These are phyloP conservation scores for Antennarius maculatus DNA, from an alignment of 2,797 vertebrate species.

Conservation along the genomic window DNA sequence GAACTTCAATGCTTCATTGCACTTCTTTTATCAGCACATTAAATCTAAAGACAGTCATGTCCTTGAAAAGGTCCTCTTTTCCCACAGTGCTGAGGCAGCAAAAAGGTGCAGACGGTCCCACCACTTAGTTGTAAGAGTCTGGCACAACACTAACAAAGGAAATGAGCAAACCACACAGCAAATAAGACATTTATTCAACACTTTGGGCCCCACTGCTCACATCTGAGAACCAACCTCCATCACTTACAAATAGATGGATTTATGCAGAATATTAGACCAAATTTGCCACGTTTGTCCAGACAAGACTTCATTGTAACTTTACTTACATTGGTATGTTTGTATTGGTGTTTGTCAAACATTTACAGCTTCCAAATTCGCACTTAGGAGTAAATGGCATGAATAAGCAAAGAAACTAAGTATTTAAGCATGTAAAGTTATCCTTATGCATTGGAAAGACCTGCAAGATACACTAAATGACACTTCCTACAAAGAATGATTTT, in stretches of 20 bases:
- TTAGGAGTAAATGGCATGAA: conserved; percentile 50
- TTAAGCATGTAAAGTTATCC: conserved; percentile 33
- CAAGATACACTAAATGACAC: conserved; percentile 20
- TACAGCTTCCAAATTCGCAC: conserved; percentile 59
- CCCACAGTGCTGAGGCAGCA: conserved; percentile 64
- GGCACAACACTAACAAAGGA: conserved; percentile 80
- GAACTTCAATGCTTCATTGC: conserved; percentile 31
- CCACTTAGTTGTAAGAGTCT: conserved; percentile 69
- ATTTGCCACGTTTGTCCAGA: conserved; percentile 78
- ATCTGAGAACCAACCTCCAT: conserved; percentile 68
- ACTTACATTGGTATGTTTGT: conserved; percentile 66
- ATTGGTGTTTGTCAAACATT: conserved; percentile 60
- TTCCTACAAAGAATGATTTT: conserved; percentile 23
- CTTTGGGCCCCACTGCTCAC: conserved; percentile 55
- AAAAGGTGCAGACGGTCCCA: conserved; percentile 66
- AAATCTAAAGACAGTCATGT: conserved; percentile 22
- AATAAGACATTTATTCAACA: conserved; percentile 79
- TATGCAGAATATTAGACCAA: conserved; percentile 77
- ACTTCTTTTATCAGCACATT: conserved; percentile 46
- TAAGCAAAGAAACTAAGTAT: conserved; percentile 49
- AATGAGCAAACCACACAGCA: conserved; percentile 83
- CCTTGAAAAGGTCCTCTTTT: conserved; percentile 48
- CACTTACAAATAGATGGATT: conserved; percentile 73
- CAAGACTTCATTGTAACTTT: conserved; percentile 68
- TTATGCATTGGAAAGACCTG: conserved; percentile 9